A percentile compares a stretch with the other conserved stretches of the same genome.
phyloP scores from a whole-genome alignment of 2,888 invertebrate genomes.

The Sipha maydis region DNA sequence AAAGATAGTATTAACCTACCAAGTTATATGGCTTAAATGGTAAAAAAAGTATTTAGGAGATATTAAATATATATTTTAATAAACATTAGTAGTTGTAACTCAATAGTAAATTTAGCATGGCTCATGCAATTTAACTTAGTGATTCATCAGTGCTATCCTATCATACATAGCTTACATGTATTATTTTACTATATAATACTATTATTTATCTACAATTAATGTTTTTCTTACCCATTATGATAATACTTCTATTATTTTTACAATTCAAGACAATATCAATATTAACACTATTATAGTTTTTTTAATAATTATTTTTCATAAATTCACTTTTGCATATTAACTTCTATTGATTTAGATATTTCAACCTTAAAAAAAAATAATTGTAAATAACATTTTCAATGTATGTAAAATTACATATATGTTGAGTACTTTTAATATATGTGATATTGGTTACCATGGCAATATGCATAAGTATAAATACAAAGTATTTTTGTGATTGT shows the following conservation, averaged over 20 bases:
- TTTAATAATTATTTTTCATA: background rate
- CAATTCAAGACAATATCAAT: background rate
- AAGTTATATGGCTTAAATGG: too few species aligned
- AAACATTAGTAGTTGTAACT: too few species aligned
- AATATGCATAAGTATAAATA: background rate
- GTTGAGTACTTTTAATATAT: background rate
- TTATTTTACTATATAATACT: background rate
- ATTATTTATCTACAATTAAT: too few species aligned
- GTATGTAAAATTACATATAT: background rate
- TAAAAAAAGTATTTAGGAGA: too few species aligned
- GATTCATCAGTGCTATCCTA: too few species aligned
- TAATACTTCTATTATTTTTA: background rate
- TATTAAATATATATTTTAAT: too few species aligned
- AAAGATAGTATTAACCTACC: too few species aligned
- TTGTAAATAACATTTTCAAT: background rate
- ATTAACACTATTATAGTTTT: background rate
- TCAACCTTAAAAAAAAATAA: background rate
- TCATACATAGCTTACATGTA: too few species aligned
- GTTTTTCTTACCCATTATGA: constrained; percentile 9
- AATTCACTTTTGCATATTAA: background rate
- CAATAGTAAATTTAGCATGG: too few species aligned
- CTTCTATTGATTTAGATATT: background rate
- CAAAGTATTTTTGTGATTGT: background rate
- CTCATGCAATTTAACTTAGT: too few species aligned
- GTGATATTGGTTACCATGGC: background rate